Percentiles rank a stretch among this genome's conserved stretches.
These are phyloP conservation scores for Hydrochoerus hydrochaeris DNA, from an alignment of 2,113 vertebrate species.

Conservation along the genomic window DNA sequence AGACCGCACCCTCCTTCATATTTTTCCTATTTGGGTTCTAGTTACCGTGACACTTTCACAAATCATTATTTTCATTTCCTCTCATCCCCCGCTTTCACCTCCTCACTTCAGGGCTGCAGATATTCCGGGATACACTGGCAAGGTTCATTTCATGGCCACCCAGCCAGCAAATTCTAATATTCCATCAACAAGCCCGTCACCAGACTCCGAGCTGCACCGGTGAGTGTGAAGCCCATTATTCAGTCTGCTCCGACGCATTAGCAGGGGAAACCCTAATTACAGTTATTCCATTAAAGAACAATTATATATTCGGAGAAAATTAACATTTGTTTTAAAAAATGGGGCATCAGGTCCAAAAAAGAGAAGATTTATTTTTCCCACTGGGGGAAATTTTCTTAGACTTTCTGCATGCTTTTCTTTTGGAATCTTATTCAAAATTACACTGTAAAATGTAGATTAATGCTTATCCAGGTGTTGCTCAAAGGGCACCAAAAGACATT, in stretches of 20 bases:
- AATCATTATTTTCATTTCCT: conserved; percentile 65
- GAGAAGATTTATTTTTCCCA: neutral
- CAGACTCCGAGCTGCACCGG: conserved; percentile 82
- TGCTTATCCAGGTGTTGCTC: neutral
- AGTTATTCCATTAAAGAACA: conserved; percentile 75
- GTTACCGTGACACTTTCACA: neutral
- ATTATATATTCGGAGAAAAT: conserved; percentile 69
- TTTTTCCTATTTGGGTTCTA: neutral
- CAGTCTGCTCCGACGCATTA: conserved; percentile 67
- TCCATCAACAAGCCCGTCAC: conserved; percentile 75
- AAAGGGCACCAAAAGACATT: neutral
- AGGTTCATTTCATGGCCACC: conserved; percentile 85
- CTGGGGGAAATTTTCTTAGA: neutral
- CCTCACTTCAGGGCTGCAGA: conserved; percentile 84
- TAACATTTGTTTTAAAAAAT: conserved; percentile 32
- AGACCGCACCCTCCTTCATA: fast-evolving
- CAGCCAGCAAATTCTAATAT: conserved; percentile 85
- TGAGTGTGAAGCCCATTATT: conserved; percentile 83
- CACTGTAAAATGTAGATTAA: neutral
- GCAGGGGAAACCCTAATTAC: conserved; percentile 63
- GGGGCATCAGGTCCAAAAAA: neutral
- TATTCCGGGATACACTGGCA: conserved; percentile 89
- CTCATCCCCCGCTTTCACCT: conserved; percentile 64
- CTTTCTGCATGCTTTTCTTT: neutral
- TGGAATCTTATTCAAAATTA: neutral